Base-by-base conservation (phyloP, 30 jellyfish, hydroid and myxozoan genomes). In the Pelagia noctiluca region DNA sequence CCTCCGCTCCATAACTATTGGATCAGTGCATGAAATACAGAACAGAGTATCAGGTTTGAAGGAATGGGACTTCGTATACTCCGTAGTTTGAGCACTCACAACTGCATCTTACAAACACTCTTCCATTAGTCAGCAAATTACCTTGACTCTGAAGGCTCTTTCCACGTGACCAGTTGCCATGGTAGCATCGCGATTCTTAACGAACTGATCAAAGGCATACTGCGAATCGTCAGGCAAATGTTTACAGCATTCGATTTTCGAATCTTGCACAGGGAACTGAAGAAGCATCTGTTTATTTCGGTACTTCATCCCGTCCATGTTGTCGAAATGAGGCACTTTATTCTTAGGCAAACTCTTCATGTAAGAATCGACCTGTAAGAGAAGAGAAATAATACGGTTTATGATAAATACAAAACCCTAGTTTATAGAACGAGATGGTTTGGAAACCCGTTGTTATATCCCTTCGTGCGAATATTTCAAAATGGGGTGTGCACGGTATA, bases 211-310 rank as follows among this genome's bases (percentile, higher is more conserved):
- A 32, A 85, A 78, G 23, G 84, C 65, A 29, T 79, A 75, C 63
- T 63, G 77, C 12, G 93, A 87, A 7, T 87, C 52, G 7, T 92
- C 83, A 2, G 96, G 77, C 18, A 88, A 48, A 71, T 90, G 89
- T 21, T 90, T 76, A 49, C 87, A 63, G 48, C 77, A 90, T 23
- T 94, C 96, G 24, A 88, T 32, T 62, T 76, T 78, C 19, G 97
- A 71, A 88, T 94, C 99, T 61, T 94, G 99, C 36, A 88, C 80
- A 12, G 99, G 99, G n/a, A 94, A 54, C 75, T 94, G 99, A 35
- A 80, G 61, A 80, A 94, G 73, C 35, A 94, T 83, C 57, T 94
- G 99, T 35, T 84, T 78, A 71, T 94, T 94, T 84, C 96, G 85
- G 91, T 94, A 94, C 57, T 75, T 82, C 87, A 94, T 94, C 1